phyloP scores from a whole-genome alignment of 1,140 invertebrate species.

The Ptiloglossa arizonensis region DNA sequence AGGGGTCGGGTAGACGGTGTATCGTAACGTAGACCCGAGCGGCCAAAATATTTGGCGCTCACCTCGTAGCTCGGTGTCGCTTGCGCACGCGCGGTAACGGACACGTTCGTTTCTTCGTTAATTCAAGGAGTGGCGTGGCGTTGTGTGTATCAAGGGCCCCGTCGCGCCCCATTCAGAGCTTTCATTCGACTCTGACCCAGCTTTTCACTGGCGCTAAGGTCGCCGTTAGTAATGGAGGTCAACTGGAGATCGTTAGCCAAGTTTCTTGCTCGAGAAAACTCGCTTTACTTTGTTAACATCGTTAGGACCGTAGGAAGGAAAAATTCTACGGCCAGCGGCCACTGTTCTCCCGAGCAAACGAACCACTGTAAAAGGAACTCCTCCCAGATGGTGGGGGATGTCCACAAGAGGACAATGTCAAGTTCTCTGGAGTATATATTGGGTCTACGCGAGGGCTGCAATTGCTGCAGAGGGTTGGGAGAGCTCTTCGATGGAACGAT shows the following conservation, averaged over 20 bases:
- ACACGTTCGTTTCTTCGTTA: slow-evolving; percentile 52
- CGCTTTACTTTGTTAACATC: slow-evolving; percentile 13
- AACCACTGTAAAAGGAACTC: no score
- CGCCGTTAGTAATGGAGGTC: slow-evolving; percentile 37
- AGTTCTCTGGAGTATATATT: no score
- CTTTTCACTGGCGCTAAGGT: slow-evolving; percentile 23
- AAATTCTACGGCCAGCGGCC: background rate
- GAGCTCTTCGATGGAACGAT: no score
- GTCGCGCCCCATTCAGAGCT: slow-evolving; percentile 6
- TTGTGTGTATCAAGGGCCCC: slow-evolving; percentile 9
- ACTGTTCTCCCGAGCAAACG: background rate
- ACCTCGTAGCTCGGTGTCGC: background rate
- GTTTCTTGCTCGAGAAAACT: slow-evolving; percentile 13
- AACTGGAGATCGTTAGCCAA: slow-evolving; percentile 27
- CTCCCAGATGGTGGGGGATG: no score
- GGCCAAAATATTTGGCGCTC: background rate
- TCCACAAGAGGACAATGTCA: no score
- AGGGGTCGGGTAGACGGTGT: no score
- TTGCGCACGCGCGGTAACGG: background rate
- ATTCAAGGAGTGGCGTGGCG: slow-evolving; percentile 17
- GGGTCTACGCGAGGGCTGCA: no score
- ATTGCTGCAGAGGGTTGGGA: no score
- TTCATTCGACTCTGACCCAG: slow-evolving; percentile 23
- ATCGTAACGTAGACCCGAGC: no score
- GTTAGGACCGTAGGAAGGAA: background rate